A percentile compares a stretch with the other conserved stretches of the same genome.
These are phyloP conservation scores for Drosophila pallidifrons DNA, from an alignment of 1,140 invertebrate species.

Conservation along the genomic window DNA sequence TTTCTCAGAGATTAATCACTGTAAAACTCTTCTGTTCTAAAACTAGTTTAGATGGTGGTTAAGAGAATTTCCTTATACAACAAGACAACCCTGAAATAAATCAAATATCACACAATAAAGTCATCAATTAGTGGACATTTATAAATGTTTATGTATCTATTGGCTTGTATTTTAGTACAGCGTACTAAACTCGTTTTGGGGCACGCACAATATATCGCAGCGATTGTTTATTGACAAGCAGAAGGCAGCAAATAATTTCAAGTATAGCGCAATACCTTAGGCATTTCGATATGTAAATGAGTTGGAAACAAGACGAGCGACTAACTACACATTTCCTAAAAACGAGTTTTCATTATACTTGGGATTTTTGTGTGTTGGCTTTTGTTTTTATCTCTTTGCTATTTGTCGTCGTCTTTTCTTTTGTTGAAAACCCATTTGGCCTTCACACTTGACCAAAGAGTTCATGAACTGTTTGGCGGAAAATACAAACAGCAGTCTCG, in stretches of 20 bases:
- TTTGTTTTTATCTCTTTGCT: constrained; percentile 14
- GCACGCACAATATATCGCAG: not conserved
- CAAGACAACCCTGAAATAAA: not conserved
- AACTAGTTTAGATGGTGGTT: too few relatives aligned
- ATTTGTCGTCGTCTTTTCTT: constrained; percentile 17
- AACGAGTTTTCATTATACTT: constrained; percentile 52
- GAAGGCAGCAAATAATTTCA: constrained; percentile 12
- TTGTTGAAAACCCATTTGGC: constrained; percentile 59
- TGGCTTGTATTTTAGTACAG: constrained; percentile 12
- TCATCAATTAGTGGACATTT: constrained; percentile 2
- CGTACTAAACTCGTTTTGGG: constrained; percentile 26
- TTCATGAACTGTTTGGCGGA: constrained; percentile 64
- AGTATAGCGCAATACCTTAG: constrained; percentile 12
- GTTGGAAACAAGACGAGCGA: constrained; percentile 17
- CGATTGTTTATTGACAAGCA: constrained; percentile 1
- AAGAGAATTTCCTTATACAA: too few relatives aligned
- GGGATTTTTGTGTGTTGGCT: too few relatives aligned
- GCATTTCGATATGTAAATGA: constrained; percentile 43
- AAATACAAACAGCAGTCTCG: constrained; percentile 21
- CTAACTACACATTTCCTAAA: constrained; percentile 25
- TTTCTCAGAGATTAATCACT: too few relatives aligned
- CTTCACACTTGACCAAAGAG: constrained; percentile 79
- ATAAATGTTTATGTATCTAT: not conserved
- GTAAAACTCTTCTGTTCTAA: too few relatives aligned
- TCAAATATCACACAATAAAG: constrained; percentile 3